Percentiles rank a stretch among this genome's conserved stretches.
phyloP scores from a whole-genome alignment of 1,140 invertebrate genomes.

The Drosophila carrolli region DNA sequence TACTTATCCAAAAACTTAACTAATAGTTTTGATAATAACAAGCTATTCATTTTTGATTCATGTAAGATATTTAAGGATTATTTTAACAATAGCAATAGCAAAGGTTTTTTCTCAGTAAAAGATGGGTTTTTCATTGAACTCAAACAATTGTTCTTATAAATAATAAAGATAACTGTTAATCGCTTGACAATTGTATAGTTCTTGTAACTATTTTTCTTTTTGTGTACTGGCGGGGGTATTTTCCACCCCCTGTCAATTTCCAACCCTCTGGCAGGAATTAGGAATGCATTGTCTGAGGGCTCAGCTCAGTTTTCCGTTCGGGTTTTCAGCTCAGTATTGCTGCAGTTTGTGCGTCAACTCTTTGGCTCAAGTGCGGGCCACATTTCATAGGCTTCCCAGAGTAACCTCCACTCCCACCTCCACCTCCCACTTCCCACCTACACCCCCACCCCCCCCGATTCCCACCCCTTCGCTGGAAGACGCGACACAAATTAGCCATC shows the following conservation, averaged over 20 bases:
- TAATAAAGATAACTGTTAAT: too few species aligned
- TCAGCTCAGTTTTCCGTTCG: slow-evolving; percentile 36
- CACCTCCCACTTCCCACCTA: background rate
- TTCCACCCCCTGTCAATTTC: background rate
- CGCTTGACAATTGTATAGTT: too few species aligned
- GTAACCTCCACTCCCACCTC: slow-evolving; percentile 17
- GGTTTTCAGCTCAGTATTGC: slow-evolving; percentile 33
- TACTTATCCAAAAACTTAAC: too few species aligned
- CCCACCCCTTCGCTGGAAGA: slow-evolving; percentile 31
- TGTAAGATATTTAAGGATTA: too few species aligned
- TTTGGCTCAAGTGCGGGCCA: slow-evolving; percentile 58
- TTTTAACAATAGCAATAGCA: too few species aligned
- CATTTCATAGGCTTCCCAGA: slow-evolving; percentile 74
- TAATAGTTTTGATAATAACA: too few species aligned
- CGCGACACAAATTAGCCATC: slow-evolving; percentile 72
- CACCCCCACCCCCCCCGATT: slow-evolving; percentile 13
- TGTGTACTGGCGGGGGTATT: background rate
- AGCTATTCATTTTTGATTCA: too few species aligned
- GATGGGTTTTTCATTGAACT: too few species aligned
- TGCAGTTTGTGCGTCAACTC: slow-evolving; percentile 68
- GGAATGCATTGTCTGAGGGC: slow-evolving; percentile 72
- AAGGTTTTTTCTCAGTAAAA: too few species aligned
- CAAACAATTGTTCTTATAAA: too few species aligned
- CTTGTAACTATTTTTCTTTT: background rate
- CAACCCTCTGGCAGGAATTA: slow-evolving; percentile 55